Conservation (phyloP, 2,888 invertebrate genomes). For the Ephialtes manifestator region DNA sequence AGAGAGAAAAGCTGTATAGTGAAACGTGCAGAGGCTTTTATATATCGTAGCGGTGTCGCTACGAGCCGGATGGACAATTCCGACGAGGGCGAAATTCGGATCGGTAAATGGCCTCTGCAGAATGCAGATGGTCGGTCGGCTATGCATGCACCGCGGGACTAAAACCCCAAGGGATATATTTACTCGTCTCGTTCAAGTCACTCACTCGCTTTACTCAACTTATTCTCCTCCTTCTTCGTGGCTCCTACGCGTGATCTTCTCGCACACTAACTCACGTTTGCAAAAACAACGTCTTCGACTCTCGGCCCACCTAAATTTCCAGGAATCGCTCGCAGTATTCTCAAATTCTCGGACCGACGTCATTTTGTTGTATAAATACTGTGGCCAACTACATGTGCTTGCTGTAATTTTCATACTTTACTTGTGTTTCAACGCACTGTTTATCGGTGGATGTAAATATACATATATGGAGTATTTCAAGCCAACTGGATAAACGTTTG, state of each 20-base stretch:
- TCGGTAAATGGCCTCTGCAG: constrained; percentile 79
- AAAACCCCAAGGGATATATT: constrained; percentile 63
- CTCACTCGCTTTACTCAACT: constrained; percentile 27
- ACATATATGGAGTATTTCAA: neutral
- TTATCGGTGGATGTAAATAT: constrained; percentile 4
- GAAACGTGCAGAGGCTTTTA: neutral
- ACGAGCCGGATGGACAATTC: constrained; percentile 65
- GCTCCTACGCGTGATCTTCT: neutral
- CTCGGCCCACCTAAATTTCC: neutral
- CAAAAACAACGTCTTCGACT: constrained; percentile 9
- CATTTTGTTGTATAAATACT: neutral
- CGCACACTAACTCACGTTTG: neutral
- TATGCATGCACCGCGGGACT: constrained; percentile 25
- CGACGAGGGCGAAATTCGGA: constrained; percentile 67
- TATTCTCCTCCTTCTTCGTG: neutral
- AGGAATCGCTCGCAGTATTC: neutral
- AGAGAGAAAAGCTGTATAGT: neutral
- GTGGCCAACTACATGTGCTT: neutral
- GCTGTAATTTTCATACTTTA: neutral
- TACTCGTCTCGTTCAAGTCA: constrained; percentile 63
- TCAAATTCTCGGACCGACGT: neutral
- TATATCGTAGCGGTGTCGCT: neutral
- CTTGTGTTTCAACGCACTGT: neutral
- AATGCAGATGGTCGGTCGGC: constrained; percentile 72
- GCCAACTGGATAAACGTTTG: too few relatives aligned